Evolutionary conservation across 2,113 vertebrate species (phyloP).

Genomic region (Leucoraja erinaceus): DNA sequence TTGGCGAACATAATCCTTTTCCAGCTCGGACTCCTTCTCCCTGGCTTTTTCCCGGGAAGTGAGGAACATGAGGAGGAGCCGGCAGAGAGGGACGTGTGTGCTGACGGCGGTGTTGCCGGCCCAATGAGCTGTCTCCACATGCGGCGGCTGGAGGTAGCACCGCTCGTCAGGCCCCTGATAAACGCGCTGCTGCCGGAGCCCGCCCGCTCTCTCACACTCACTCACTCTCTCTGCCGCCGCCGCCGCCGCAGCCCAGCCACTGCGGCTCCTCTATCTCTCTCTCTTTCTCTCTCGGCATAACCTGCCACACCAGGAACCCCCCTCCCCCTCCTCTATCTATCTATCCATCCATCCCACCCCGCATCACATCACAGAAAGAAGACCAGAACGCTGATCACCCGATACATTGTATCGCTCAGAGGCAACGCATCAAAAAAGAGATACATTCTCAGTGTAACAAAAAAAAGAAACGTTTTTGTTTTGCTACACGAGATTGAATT

Average conservation of each 20-base stretch:
- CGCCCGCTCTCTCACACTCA: not conserved
- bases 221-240: too few species aligned
- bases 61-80: constrained; percentile 13
- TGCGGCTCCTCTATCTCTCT: not conserved
- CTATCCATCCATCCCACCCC: too few species aligned
- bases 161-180: constrained; percentile 19
- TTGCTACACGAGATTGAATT: too few species aligned
- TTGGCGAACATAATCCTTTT: not conserved
- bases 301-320: too few species aligned
- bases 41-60: not conserved
- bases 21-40: not conserved
- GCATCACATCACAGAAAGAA: not conserved
- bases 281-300: not conserved
- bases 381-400: not conserved
- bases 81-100: not conserved
- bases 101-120: not conserved
- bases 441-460: too few species aligned
- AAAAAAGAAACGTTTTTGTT: too few species aligned
- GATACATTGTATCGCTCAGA: not conserved
- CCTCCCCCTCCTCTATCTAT: too few species aligned
- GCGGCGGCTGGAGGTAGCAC: not conserved
- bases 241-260: not conserved
- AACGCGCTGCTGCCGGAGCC: not conserved
- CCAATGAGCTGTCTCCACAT: constrained; percentile 33
- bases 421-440: not conserved